Conservation (phyloP, 2,113 vertebrate species). For the Hylia prasina region DNA sequence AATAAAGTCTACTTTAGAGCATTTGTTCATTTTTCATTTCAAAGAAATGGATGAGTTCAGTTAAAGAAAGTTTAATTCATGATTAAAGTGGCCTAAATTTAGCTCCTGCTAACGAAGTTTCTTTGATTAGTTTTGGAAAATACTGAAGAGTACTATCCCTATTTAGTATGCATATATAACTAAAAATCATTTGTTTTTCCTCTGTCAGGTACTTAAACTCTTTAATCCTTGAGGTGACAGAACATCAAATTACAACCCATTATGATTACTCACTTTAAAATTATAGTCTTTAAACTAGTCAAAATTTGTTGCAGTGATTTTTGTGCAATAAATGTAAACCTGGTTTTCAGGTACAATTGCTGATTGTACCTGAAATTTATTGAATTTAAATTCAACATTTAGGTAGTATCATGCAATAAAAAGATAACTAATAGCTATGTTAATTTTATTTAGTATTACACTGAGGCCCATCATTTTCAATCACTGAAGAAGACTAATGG, state of each 20-base stretch:
- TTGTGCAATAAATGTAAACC: neutral
- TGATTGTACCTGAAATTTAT: too few relatives aligned
- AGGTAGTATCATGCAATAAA: neutral
- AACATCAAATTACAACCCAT: neutral
- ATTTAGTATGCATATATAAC: neutral
- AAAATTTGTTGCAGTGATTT: neutral
- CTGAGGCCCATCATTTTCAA: neutral
- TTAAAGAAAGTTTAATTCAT: neutral
- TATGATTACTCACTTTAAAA: neutral
- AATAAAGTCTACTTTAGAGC: neutral
- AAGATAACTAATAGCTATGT: neutral
- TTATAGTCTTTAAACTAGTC: neutral
- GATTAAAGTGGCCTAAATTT: neutral
- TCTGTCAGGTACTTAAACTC: neutral
- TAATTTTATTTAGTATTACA: neutral
- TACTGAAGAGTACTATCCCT: neutral
- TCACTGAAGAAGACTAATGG: neutral
- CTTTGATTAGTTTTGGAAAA: neutral
- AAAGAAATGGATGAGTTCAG: neutral
- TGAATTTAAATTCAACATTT: neutral
- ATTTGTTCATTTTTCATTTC: neutral
- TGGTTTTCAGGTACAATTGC: neutral
- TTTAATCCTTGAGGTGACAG: neutral
- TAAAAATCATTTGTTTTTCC: neutral
- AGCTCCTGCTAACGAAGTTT: neutral